These are phyloP conservation scores for Hemiscyllium ocellatum DNA, from an alignment of 2,113 vertebrate genomes.

Conservation along the genomic window DNA sequence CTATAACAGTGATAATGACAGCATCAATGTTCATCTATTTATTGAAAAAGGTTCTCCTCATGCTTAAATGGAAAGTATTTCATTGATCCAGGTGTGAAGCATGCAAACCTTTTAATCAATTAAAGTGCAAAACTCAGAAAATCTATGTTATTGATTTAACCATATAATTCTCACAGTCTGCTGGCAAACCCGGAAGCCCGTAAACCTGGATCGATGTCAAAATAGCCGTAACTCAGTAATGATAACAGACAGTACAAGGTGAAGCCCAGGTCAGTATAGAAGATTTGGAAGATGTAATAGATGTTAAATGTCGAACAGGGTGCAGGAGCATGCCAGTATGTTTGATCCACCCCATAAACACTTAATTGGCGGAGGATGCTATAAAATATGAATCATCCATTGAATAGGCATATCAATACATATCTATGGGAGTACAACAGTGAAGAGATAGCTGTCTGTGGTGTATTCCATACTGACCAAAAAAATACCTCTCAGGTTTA, in stretches of 20 bases:
- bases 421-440: not conserved
- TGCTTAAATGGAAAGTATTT: not conserved
- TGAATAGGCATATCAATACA: not conserved
- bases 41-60: not conserved
- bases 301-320: not conserved
- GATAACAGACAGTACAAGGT: not conserved
- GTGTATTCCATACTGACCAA: not conserved
- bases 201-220: not conserved
- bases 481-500: not conserved
- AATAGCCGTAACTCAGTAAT: not conserved
- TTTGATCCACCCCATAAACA: not conserved
- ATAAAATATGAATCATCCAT: not conserved
- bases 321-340: not conserved
- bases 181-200: not conserved
- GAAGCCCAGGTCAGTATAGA: not conserved
- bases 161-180: not conserved
- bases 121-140: not conserved
- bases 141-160: not conserved
- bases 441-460: not conserved
- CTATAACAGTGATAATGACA: not conserved
- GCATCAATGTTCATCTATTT: not conserved
- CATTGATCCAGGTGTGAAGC: not conserved
- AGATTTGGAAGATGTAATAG: not conserved
- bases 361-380: too few species aligned
- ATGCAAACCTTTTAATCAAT: not conserved